Conservation (phyloP, 2,113 vertebrate species). For the Oryzias celebensis region DNA sequence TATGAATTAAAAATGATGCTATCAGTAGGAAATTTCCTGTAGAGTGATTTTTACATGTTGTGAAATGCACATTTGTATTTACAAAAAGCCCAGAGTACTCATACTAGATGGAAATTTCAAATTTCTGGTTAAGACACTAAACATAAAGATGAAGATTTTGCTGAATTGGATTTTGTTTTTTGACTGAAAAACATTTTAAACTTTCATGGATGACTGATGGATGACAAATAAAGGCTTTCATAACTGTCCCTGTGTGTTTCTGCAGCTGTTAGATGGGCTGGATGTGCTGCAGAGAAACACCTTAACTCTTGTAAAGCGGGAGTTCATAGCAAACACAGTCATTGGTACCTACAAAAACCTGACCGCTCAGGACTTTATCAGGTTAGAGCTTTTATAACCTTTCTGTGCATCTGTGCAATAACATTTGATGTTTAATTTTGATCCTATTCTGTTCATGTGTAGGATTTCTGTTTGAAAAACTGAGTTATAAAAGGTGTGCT, state of each 20-base stretch:
- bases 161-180: too few species aligned
- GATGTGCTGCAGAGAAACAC: constrained; percentile 69
- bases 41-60: constrained; percentile 1
- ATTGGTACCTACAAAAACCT: constrained; percentile 69
- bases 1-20: constrained; percentile 50
- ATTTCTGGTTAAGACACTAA: too few species aligned
- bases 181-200: too few species aligned
- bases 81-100: too few species aligned
- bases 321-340: constrained; percentile 70
- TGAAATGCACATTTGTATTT: neutral
- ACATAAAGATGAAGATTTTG: too few species aligned
- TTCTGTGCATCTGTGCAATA: neutral
- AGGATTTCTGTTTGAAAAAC: too few species aligned
- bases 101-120: too few species aligned
- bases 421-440: neutral
- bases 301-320: constrained; percentile 64
- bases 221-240: neutral
- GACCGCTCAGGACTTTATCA: constrained; percentile 68
- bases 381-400: constrained; percentile 48
- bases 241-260: constrained; percentile 8
- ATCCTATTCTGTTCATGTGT: neutral
- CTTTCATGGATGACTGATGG: too few species aligned
- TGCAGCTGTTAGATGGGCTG: constrained; percentile 74
- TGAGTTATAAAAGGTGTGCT: neutral
- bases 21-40: neutral